These are phyloP conservation scores for Rhogogaster chlorosoma DNA, from an alignment of 2,888 invertebrate species.

Conservation along the genomic window DNA sequence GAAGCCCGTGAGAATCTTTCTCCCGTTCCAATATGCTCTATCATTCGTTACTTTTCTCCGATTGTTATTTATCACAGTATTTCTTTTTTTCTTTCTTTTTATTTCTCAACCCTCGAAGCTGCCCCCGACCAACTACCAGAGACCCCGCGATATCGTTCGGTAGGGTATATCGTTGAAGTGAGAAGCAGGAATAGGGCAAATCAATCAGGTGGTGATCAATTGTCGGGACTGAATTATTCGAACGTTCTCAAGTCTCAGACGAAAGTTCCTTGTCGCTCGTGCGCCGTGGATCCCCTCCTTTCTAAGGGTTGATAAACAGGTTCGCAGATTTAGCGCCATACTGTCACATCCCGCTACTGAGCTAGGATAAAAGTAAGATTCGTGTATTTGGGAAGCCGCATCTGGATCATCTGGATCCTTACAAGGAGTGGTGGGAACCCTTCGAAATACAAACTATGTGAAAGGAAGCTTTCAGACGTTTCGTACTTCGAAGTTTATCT, in stretches of 20 bases:
- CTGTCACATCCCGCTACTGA: slow-evolving; percentile 37
- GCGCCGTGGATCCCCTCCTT: slow-evolving; percentile 1
- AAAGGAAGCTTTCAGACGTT: slow-evolving; percentile 25
- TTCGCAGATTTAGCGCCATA: slow-evolving; percentile 35
- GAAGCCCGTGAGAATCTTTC: slow-evolving; percentile 36
- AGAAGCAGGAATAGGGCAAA: slow-evolving; percentile 47
- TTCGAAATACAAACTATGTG: slow-evolving; percentile 37
- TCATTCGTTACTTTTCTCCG: slow-evolving; percentile 48
- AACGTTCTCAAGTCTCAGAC: slow-evolving; percentile 34
- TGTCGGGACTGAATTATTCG: slow-evolving; percentile 46
- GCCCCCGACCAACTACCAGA: background rate
- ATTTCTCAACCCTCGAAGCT: background rate
- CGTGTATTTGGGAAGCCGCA: slow-evolving; percentile 45
- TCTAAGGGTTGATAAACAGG: slow-evolving; percentile 47
- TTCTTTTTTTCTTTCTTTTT: background rate
- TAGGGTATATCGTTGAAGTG: slow-evolving; percentile 13
- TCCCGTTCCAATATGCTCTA: slow-evolving; percentile 46
- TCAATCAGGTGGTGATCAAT: slow-evolving; percentile 52
- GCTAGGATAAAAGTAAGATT: slow-evolving; percentile 46
- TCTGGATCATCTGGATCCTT: slow-evolving; percentile 44
- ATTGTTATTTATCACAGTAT: slow-evolving; percentile 52
- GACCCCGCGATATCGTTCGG: slow-evolving; percentile 8
- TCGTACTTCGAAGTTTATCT: slow-evolving; percentile 28
- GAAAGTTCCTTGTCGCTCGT: slow-evolving; percentile 27
- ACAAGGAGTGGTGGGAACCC: slow-evolving; percentile 19